A percentile compares a stretch with the other conserved stretches of the same genome.
Evolutionary conservation across 1,140 invertebrate species (phyloP).

Genomic region (Anagrus nilaparvatae): DNA sequence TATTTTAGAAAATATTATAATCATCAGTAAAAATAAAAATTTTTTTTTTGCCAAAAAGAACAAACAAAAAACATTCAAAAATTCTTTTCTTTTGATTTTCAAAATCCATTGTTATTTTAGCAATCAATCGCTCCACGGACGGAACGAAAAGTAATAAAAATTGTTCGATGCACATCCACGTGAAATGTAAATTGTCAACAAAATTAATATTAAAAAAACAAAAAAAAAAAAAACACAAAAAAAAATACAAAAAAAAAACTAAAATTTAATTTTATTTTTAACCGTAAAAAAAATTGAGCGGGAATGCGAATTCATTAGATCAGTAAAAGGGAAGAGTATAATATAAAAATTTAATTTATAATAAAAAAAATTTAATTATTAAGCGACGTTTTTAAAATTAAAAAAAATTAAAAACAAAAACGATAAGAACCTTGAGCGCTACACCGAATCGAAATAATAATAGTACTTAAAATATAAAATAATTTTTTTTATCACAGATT

Average conservation of each 20-base stretch:
- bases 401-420: constrained; percentile 12
- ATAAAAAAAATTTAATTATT: constrained; percentile 12
- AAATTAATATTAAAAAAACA: constrained; percentile 8
- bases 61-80: not conserved
- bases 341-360: constrained; percentile 10
- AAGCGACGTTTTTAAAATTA: too few species aligned
- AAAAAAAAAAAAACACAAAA: constrained; percentile 11
- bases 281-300: too few species aligned
- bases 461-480: constrained; percentile 3
- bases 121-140: too few species aligned
- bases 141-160: constrained; percentile 5
- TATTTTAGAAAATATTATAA: constrained; percentile 12
- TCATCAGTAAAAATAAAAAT: not conserved
- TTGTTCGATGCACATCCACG: constrained; percentile 11
- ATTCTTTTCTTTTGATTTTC: not conserved
- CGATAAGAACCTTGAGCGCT: too few species aligned
- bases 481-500: constrained; percentile 15
- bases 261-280: too few species aligned
- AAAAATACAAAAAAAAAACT: too few species aligned
- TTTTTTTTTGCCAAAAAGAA: constrained; percentile 6
- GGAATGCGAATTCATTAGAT: too few species aligned
- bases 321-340: not conserved
- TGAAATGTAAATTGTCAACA: constrained; percentile 1
- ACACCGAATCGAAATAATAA: constrained; percentile 12
- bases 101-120: too few species aligned